Conservation (phyloP, 2,888 invertebrate genomes). For the Lasioglossum marginatum region DNA sequence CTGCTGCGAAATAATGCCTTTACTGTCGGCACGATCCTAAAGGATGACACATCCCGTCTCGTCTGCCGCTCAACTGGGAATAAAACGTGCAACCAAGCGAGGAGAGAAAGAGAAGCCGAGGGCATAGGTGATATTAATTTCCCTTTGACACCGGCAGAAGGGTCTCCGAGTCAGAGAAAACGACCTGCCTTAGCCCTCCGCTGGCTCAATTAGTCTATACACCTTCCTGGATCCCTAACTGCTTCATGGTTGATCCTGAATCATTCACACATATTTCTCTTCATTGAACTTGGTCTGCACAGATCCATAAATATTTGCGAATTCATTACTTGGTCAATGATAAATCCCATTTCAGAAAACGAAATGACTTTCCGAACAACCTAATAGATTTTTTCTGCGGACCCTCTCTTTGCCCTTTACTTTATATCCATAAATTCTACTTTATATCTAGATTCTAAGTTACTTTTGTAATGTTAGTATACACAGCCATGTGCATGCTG, state of each 20-base stretch:
- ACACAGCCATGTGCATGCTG: no score
- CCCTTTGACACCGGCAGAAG: neutral
- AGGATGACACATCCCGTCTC: constrained; percentile 26
- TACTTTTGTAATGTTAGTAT: no score
- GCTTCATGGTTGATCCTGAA: neutral
- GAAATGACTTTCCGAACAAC: no score
- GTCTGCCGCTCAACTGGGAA: constrained; percentile 5
- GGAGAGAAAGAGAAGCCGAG: neutral
- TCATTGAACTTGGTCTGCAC: no score
- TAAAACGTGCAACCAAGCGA: neutral
- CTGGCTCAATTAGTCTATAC: neutral
- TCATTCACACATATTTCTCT: neutral
- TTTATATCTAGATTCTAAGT: no score
- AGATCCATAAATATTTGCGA: no score
- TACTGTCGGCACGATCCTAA: constrained; percentile 53
- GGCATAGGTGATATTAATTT: constrained; percentile 26
- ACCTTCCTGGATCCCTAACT: neutral
- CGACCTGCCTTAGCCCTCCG: neutral
- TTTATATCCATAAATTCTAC: no score
- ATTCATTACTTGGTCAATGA: no score
- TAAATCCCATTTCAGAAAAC: no score
- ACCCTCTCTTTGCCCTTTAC: no score
- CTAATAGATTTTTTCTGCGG: no score
- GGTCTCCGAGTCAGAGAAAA: neutral
- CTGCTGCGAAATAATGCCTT: constrained; percentile 66